phyloP scores from a whole-genome alignment of 2,888 invertebrate species.

The Lithodes maja region DNA sequence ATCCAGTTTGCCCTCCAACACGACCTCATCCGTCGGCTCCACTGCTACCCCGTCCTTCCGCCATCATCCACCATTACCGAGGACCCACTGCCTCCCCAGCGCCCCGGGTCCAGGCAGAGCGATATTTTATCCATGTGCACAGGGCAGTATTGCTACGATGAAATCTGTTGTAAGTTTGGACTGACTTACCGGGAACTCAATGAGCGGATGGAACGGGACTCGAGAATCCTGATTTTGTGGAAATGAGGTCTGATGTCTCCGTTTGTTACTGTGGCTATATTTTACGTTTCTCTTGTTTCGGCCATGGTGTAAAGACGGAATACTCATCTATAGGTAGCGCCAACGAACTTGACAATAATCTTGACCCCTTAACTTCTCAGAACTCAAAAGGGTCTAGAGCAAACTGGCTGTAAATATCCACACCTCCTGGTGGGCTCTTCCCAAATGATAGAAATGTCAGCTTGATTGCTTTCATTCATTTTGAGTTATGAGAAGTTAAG shows the following conservation, averaged over 20 bases:
- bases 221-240: constrained; percentile 87
- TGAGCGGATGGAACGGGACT: constrained; percentile 88
- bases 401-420: too few relatives aligned
- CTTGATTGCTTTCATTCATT: too few relatives aligned
- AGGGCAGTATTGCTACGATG: constrained; percentile 88
- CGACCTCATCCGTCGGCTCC: constrained; percentile 86
- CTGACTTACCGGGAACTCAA: constrained; percentile 85
- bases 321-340: too few relatives aligned
- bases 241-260: constrained; percentile 77
- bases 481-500: too few relatives aligned
- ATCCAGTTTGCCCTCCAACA: constrained; percentile 92
- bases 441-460: too few relatives aligned
- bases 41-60: constrained; percentile 73
- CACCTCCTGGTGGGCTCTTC: too few relatives aligned
- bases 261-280: too few relatives aligned
- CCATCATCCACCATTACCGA: background rate
- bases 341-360: too few relatives aligned
- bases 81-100: constrained; percentile 27
- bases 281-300: too few relatives aligned
- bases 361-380: too few relatives aligned
- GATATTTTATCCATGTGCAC: constrained; percentile 80
- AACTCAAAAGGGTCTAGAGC: too few relatives aligned
- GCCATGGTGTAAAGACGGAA: too few relatives aligned
- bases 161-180: constrained; percentile 91
- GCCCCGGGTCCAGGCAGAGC: constrained; percentile 27